Conservation (phyloP, 1,140 invertebrate genomes). For the Eupristina koningsbergeri region DNA sequence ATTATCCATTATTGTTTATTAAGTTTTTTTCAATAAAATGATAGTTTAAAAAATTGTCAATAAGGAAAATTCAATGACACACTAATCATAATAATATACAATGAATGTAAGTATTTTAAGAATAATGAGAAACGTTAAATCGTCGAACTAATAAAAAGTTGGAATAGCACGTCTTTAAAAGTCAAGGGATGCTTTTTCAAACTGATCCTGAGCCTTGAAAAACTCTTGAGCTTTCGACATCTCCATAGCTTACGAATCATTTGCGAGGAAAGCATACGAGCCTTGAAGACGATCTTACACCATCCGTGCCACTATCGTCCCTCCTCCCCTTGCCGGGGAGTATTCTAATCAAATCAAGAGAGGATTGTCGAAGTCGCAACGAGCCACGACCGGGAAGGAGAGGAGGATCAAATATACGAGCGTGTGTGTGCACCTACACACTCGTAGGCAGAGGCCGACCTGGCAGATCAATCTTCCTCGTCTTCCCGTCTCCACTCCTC, state of each 20-base stretch:
- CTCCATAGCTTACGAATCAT: conserved; percentile 19
- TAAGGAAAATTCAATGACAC: too few species aligned
- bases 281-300: background rate
- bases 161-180: background rate
- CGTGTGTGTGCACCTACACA: conserved; percentile 40
- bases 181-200: background rate
- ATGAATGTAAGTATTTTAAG: background rate
- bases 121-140: background rate
- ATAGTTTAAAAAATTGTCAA: too few species aligned
- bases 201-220: background rate
- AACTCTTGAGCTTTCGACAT: background rate
- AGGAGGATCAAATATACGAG: conserved; percentile 64
- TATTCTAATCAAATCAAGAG: conserved; percentile 49
- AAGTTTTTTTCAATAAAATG: too few species aligned
- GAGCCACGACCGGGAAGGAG: background rate
- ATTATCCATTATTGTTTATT: too few species aligned
- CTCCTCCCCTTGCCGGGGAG: background rate
- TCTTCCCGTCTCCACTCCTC: conserved; percentile 54
- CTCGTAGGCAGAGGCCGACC: background rate
- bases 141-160: background rate
- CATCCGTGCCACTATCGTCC: background rate
- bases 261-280: conserved; percentile 33
- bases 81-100: too few species aligned
- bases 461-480: conserved; percentile 69
- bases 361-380: conserved; percentile 13